Evolutionary conservation across 1,140 invertebrate genomes (phyloP), one percentile per base, ranked within the genome.

Genomic region (Kradibia gibbosae): DNA sequence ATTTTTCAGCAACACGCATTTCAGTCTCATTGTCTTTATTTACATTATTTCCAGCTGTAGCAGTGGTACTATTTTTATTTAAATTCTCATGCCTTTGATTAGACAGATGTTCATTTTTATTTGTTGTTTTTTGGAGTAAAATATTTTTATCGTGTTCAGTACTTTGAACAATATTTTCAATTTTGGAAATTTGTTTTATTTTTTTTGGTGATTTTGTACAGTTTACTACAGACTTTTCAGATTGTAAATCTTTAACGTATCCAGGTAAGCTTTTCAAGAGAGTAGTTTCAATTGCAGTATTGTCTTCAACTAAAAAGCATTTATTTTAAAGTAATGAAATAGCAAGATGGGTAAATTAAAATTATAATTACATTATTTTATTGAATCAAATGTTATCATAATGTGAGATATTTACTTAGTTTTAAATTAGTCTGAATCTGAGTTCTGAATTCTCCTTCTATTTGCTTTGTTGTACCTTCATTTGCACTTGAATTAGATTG

Each of bases 241-340:
- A 67, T 75, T 67, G 39, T 53, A 57, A 73, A 60, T 77, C 22
- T 62, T 39, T 31, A 25, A 62, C 25, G 62, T 82, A 78, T 73
- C 72, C 74, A 62, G 80, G 73, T 81, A 81, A 76, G 77, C 57
- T 57, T 77, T 81, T n/a, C 20, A 81, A 71, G 15, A 28, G 31
- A 20, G 80, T 81, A 8, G 80, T 39, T 71, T 77, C 80, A 48
- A 76, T 48, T 55, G 22, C 20, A 75, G 2, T 7, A 71, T 4
- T 39, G 34, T 74, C 10, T n/a, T 39, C 13, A 70, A 55, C 70
- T 75, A 34, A 55, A 72, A 57, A 45, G 5, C 22, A 1, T n/a
- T 60, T 60, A 75, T 45, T 42, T 31, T 28, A 31, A 65, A 31
- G 11, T 70, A 36, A 25, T 17, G 13, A 48, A 71, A 45, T 45